Evolutionary conservation across 2,113 vertebrate species (phyloP).

Genomic region (Argyrosomus japonicus): DNA sequence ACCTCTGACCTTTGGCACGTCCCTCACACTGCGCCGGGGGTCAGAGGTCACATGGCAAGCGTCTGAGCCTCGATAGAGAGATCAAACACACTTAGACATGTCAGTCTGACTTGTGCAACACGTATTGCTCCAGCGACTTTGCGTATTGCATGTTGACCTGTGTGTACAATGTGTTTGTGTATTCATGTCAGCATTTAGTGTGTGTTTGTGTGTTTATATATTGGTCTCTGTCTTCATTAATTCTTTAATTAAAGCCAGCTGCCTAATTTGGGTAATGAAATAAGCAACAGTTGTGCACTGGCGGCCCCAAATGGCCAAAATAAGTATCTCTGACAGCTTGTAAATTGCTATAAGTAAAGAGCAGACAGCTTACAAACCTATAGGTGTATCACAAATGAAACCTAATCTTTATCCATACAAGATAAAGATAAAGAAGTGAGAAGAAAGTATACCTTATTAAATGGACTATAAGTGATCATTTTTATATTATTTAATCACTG

Average conservation of each 20-base stretch:
- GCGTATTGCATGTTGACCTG: not conserved
- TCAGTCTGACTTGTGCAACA: constrained; percentile 59
- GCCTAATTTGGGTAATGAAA: not conserved
- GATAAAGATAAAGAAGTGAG: not conserved
- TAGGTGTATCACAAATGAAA: not conserved
- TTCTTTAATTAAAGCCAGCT: constrained; percentile 25
- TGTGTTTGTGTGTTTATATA: not conserved
- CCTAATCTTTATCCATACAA: not conserved
- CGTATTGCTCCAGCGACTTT: constrained; percentile 5
- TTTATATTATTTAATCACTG: not conserved
- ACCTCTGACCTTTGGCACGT: constrained; percentile 64
- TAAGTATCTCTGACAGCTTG: not conserved
- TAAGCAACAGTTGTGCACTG: not conserved
- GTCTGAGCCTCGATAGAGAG: constrained; percentile 71
- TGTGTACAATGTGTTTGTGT: not conserved
- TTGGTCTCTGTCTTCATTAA: not conserved
- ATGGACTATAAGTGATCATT: not conserved
- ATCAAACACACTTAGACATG: constrained; percentile 72
- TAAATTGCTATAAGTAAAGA: not conserved
- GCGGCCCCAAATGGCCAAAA: constrained; percentile 36
- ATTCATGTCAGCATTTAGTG: not conserved
- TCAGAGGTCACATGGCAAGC: constrained; percentile 67
- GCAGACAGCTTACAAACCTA: no score
- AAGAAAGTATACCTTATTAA: not conserved
- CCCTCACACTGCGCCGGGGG: constrained; percentile 48